phyloP scores from a whole-genome alignment of 2,113 vertebrate genomes.

The Callaeas wilsoni region DNA sequence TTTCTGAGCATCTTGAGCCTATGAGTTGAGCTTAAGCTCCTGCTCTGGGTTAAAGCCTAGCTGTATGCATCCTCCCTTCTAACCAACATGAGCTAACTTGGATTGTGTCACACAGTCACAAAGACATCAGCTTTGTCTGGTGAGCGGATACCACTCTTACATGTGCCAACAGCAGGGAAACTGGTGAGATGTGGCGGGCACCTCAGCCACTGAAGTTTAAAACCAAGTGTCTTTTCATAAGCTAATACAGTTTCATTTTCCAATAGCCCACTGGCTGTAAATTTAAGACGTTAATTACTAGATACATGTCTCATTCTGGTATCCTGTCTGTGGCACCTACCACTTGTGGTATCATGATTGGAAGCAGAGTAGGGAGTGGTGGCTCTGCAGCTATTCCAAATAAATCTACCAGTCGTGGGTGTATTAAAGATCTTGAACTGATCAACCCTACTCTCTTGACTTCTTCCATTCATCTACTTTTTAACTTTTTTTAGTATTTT shows the following conservation, averaged over 20 bases:
- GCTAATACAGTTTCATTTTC: neutral
- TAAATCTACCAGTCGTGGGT: neutral
- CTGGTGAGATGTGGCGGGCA: neutral
- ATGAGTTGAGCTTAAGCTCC: neutral
- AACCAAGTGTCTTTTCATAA: neutral
- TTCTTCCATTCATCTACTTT: neutral
- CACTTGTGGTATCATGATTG: neutral
- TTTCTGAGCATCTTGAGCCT: neutral
- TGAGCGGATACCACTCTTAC: neutral
- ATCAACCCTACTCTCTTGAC: neutral
- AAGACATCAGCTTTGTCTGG: neutral
- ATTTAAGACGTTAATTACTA: neutral
- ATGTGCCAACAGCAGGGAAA: neutral
- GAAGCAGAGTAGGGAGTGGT: neutral
- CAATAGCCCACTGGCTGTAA: neutral
- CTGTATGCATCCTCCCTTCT: neutral
- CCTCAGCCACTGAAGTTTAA: neutral
- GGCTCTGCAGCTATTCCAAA: neutral
- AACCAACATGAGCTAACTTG: neutral
- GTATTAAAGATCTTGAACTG: neutral
- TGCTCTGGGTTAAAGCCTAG: neutral
- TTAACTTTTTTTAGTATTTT: neutral
- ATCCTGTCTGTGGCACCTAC: neutral
- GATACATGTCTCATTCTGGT: neutral
- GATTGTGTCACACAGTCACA: neutral